A percentile compares a stretch with the other conserved stretches of the same genome.
Evolutionary conservation across 1,140 invertebrate genomes (phyloP).

Genomic region (Chironomus tepperi): DNA sequence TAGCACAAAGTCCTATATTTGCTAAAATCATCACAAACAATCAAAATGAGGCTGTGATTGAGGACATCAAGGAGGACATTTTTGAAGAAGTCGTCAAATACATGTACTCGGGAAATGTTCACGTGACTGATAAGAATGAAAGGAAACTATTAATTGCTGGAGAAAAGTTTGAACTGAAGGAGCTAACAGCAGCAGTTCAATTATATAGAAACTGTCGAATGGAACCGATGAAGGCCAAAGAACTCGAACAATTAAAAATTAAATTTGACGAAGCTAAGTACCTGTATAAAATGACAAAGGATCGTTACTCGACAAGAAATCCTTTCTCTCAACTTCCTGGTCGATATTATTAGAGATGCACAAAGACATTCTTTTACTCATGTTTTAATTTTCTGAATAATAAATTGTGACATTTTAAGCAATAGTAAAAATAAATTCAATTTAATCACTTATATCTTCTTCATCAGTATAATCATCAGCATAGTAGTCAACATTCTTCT

Average conservation of each 20-base stretch:
- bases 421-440: background rate
- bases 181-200: background rate
- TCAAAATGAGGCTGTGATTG: background rate
- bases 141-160: background rate
- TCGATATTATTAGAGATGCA: background rate
- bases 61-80: background rate
- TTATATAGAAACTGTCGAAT: background rate
- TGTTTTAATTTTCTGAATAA: background rate
- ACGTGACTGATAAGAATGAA: background rate
- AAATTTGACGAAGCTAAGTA: constrained; percentile 2
- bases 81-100: constrained; percentile 7
- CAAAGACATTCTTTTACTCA: background rate
- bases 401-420: background rate
- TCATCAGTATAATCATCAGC: constrained; percentile 33
- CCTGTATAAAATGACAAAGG: background rate
- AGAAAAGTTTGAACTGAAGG: background rate
- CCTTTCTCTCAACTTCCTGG: background rate
- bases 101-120: background rate
- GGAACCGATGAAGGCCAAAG: background rate
- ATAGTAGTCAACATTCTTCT: constrained; percentile 35
- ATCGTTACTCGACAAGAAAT: background rate
- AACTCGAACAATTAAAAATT: background rate
- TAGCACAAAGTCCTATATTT: background rate
- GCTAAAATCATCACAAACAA: background rate
- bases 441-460: background rate